Percentiles rank a stretch among this genome's conserved stretches.
Conservation (phyloP, 2,113 vertebrate species). For the human region GRCh38 chr4:92389501-92390000, state of each 20-base stretch:
- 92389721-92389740: not conserved
- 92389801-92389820: not conserved
- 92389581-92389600: not conserved
- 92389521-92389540: not conserved
- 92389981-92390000: not conserved
- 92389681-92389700: not conserved
- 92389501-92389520: not conserved
- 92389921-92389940: not conserved
- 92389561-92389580: not conserved
- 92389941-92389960: not conserved
- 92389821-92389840: not conserved
- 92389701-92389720: not conserved
- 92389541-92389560: not conserved
- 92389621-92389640: not conserved
- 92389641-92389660: not conserved
- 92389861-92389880: not conserved
- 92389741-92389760: not conserved
- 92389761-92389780: not conserved
- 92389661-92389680: not conserved
- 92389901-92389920: not conserved
- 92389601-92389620: not conserved
- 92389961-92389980: not conserved
- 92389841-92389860: not conserved
- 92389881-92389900: not conserved
- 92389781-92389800: not conserved